A percentile compares a stretch with the other conserved stretches of the same genome.
Conservation (phyloP, 2,113 vertebrate genomes). For the Sander vitreus region DNA sequence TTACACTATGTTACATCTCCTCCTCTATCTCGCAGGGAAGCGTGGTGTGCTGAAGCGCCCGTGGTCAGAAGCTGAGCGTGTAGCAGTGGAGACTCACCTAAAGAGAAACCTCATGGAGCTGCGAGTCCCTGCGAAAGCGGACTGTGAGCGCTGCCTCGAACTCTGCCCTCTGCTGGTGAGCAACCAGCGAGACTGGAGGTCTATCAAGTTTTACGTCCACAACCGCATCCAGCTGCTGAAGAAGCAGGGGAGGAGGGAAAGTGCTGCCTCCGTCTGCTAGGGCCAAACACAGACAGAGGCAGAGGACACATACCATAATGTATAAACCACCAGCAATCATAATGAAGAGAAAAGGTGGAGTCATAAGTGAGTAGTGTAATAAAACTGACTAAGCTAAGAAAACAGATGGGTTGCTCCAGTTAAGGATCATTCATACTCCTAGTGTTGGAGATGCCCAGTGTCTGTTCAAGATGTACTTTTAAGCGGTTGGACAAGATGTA, state of each 20-base stretch:
- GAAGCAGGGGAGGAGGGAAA: slow-evolving; percentile 82
- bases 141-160: slow-evolving; percentile 86
- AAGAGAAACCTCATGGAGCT: slow-evolving; percentile 84
- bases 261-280: slow-evolving; percentile 72
- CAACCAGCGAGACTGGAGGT: slow-evolving; percentile 86
- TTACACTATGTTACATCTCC: neutral
- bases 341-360: slow-evolving; percentile 34
- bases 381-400: slow-evolving; percentile 48
- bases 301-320: slow-evolving; percentile 18
- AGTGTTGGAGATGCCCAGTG: slow-evolving; percentile 19
- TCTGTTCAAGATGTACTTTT: slow-evolving; percentile 41
- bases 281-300: neutral
- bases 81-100: slow-evolving; percentile 85
- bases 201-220: slow-evolving; percentile 88
- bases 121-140: slow-evolving; percentile 85
- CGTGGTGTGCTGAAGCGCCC: slow-evolving; percentile 86
- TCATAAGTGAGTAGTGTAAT: slow-evolving; percentile 54
- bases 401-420: slow-evolving; percentile 26
- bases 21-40: slow-evolving; percentile 75
- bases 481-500: slow-evolving; percentile 45
- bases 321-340: slow-evolving; percentile 69
- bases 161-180: slow-evolving; percentile 85
- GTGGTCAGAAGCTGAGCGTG: slow-evolving; percentile 85
- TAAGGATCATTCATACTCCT: slow-evolving; percentile 13
- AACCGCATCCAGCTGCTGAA: slow-evolving; percentile 87